Evolutionary conservation across 2,888 invertebrate genomes (phyloP).

Genomic region (Byasa hedistus): DNA sequence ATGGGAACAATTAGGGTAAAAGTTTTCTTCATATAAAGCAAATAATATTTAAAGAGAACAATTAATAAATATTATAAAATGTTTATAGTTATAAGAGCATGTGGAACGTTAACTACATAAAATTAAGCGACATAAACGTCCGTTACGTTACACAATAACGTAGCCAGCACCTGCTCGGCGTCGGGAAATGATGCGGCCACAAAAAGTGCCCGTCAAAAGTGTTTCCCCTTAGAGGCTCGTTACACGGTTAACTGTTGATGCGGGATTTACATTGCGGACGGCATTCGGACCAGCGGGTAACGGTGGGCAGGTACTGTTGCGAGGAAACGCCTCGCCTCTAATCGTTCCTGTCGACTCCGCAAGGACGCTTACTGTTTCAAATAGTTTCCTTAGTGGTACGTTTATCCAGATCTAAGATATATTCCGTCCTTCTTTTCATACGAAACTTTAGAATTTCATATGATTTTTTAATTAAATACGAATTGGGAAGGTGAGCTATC

Average conservation of each 20-base stretch:
- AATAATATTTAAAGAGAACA: too few species aligned
- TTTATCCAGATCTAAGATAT: too few species aligned
- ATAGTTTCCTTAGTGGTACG: too few species aligned
- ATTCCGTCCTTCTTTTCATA: too few species aligned
- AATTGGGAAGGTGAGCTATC: too few species aligned
- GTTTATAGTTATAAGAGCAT: neutral
- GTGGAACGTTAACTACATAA: neutral
- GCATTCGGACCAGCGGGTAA: slow-evolving; percentile 14
- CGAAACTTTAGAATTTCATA: too few species aligned
- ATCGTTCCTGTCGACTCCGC: neutral
- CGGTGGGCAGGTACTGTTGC: slow-evolving; percentile 16
- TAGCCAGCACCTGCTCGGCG: slow-evolving; percentile 1
- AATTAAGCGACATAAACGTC: slow-evolving; percentile 1
- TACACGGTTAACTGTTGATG: slow-evolving; percentile 9
- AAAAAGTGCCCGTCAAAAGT: slow-evolving; percentile 7
- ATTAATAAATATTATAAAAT: neutral
- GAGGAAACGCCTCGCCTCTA: neutral
- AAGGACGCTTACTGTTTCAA: neutral
- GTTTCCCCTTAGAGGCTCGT: slow-evolving; percentile 13
- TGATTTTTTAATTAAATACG: too few species aligned
- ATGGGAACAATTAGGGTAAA: too few species aligned
- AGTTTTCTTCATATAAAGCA: too few species aligned
- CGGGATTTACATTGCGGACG: slow-evolving; percentile 17
- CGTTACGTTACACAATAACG: slow-evolving; percentile 11
- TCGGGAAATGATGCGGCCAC: slow-evolving; percentile 4